Conservation (phyloP, 2,888 invertebrate genomes). For the Boloria selene region DNA sequence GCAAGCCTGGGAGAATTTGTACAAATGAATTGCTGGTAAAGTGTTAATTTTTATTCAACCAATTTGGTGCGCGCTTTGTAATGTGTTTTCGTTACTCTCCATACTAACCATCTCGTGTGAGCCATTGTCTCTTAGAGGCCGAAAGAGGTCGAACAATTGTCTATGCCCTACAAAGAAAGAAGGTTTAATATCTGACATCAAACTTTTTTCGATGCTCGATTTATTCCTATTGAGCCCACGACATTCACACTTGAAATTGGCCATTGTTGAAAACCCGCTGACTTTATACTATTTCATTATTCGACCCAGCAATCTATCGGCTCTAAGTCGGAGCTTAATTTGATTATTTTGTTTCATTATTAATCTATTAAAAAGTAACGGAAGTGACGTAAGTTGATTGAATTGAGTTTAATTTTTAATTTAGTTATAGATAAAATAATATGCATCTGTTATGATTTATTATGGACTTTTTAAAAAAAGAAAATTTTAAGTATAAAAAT, state of each 20-base stretch:
- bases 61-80: slow-evolving; percentile 77
- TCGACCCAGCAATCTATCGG: slow-evolving; percentile 31
- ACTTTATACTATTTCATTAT: slow-evolving; percentile 31
- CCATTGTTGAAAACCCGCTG: slow-evolving; percentile 57
- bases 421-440: not conserved
- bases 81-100: slow-evolving; percentile 80
- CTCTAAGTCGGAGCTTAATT: slow-evolving; percentile 28
- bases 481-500: no score
- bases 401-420: not conserved
- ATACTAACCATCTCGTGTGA: slow-evolving; percentile 61
- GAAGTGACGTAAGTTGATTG: not conserved
- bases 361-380: slow-evolving; percentile 8
- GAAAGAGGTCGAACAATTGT: slow-evolving; percentile 48
- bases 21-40: slow-evolving; percentile 73
- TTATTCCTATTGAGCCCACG: slow-evolving; percentile 55
- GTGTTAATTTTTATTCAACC: slow-evolving; percentile 75
- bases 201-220: slow-evolving; percentile 51
- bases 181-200: slow-evolving; percentile 64
- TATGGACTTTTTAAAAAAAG: no score
- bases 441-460: not conserved
- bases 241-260: slow-evolving; percentile 56
- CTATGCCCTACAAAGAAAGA: slow-evolving; percentile 57
- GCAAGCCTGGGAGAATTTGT: slow-evolving; percentile 68
- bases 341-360: slow-evolving; percentile 23
- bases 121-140: slow-evolving; percentile 64